phyloP scores from a whole-genome alignment of 2,797 vertebrate species.

The Buceros bicornis region DNA sequence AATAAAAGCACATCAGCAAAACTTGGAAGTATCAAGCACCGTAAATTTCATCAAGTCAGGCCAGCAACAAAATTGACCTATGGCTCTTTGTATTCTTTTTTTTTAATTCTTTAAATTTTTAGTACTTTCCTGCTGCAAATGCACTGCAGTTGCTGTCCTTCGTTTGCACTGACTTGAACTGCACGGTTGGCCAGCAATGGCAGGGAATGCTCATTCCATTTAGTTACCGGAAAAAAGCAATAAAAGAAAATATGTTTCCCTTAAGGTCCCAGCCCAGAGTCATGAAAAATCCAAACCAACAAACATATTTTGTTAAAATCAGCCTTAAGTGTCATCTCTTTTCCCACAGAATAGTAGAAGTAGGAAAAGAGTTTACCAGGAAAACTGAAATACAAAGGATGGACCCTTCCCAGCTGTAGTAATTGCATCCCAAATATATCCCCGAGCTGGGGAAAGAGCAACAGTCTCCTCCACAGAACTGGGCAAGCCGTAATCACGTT shows the following conservation, averaged over 20 bases:
- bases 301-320: background rate
- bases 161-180: background rate
- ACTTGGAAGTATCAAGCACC: background rate
- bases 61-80: background rate
- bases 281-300: constrained; percentile 38
- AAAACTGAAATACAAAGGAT: background rate
- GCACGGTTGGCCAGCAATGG: background rate
- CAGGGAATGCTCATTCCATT: constrained; percentile 29
- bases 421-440: background rate
- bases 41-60: background rate
- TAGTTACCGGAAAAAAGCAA: background rate
- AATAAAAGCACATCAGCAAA: background rate
- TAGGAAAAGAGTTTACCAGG: background rate
- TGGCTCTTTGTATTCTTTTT: background rate
- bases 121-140: background rate
- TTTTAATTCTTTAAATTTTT: background rate
- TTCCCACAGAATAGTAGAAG: background rate
- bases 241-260: constrained; percentile 42
- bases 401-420: background rate
- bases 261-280: background rate
- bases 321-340: background rate
- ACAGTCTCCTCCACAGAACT: background rate
- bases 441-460: background rate
- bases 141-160: background rate
- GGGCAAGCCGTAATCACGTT: background rate